These are phyloP conservation scores for Campylomormyrus tamandua DNA, from an alignment of 2,113 vertebrate genomes.

Conservation along the genomic window DNA sequence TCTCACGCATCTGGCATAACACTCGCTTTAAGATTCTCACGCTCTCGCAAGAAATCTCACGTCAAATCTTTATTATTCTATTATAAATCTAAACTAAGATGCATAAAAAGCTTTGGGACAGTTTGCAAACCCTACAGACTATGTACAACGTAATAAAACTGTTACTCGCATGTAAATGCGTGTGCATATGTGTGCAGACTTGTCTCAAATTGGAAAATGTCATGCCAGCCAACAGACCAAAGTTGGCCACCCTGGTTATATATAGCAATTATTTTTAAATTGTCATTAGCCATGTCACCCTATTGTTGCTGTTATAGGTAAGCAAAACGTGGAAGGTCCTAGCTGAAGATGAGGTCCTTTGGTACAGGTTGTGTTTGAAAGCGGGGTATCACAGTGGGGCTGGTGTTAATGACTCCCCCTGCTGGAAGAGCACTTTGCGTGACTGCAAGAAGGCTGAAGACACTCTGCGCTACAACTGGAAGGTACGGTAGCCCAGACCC, in stretches of 20 bases:
- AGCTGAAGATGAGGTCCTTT: slow-evolving; percentile 83
- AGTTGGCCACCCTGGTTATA: neutral
- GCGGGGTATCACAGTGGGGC: slow-evolving; percentile 69
- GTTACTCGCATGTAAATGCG: too few relatives aligned
- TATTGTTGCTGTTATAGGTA: slow-evolving; percentile 65
- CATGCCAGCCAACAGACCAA: too few relatives aligned
- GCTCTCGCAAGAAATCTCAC: too few relatives aligned
- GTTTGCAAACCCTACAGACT: too few relatives aligned
- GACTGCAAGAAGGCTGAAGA: slow-evolving; percentile 70
- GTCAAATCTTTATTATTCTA: too few relatives aligned
- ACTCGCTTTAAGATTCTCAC: too few relatives aligned
- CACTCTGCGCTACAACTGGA: slow-evolving; percentile 82
- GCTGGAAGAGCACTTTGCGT: slow-evolving; percentile 82
- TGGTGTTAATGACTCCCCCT: slow-evolving; percentile 71
- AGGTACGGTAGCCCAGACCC: slow-evolving; percentile 57
- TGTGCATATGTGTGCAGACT: too few relatives aligned
- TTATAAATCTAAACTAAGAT: too few relatives aligned
- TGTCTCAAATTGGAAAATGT: too few relatives aligned
- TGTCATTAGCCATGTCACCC: neutral
- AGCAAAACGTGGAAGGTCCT: slow-evolving; percentile 83
- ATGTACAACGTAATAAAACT: too few relatives aligned
- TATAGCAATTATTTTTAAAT: neutral
- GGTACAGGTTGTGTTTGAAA: slow-evolving; percentile 75
- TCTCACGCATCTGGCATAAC: too few relatives aligned
- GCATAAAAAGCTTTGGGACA: too few relatives aligned